These are phyloP conservation scores for Strigamia transsilvanica DNA, from an alignment of 2,888 invertebrate species.

Conservation along the genomic window DNA sequence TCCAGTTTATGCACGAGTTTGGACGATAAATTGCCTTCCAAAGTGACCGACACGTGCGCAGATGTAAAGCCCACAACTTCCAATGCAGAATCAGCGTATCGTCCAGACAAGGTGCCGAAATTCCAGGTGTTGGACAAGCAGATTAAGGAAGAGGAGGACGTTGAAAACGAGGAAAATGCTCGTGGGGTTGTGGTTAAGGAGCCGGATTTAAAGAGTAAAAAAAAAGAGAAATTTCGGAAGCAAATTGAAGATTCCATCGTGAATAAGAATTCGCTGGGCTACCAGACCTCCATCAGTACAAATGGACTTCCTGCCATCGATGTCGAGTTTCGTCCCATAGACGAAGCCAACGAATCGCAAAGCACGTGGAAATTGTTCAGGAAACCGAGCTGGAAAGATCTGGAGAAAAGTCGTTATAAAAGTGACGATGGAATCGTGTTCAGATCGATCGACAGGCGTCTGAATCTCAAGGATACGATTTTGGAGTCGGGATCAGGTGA, in stretches of 20 bases:
- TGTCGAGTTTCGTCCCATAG: neutral
- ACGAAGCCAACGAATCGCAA: neutral
- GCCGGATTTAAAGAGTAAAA: neutral
- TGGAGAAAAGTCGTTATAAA: neutral
- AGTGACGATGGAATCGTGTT: neutral
- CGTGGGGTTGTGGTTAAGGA: neutral
- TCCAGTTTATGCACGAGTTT: neutral
- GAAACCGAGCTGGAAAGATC: neutral
- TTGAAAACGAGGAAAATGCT: neutral
- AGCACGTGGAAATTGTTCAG: neutral
- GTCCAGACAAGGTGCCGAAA: neutral
- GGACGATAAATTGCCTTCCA: neutral
- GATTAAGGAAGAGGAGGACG: neutral
- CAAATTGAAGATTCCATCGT: neutral
- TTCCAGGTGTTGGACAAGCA: neutral
- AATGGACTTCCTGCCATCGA: neutral
- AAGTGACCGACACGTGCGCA: neutral
- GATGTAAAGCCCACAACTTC: neutral
- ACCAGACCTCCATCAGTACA: neutral
- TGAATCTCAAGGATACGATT: neutral
- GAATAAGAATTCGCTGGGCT: neutral
- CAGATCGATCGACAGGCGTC: neutral
- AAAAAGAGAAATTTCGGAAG: neutral
- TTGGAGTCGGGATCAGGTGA: neutral
- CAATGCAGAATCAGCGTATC: constrained; percentile 1